Percentiles rank a stretch among this genome's conserved stretches.
Conservation (phyloP, 2,888 invertebrate species). For the Xestia ashworthii region DNA sequence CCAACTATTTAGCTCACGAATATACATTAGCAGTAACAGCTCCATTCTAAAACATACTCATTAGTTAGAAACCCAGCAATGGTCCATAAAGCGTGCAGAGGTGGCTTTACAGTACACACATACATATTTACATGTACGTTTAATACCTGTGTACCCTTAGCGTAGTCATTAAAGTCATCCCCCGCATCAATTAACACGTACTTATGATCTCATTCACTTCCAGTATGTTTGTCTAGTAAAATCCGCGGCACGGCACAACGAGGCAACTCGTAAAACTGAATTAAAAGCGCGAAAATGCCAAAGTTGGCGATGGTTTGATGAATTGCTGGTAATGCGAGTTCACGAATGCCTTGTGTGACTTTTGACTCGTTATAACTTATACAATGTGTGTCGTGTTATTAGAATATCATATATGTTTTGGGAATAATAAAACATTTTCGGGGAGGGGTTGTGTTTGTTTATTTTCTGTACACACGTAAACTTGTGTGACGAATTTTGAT, state of each 20-base stretch:
- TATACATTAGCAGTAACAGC: constrained; percentile 32
- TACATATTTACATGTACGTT: constrained; percentile 17
- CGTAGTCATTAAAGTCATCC: constrained; percentile 51
- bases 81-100: constrained; percentile 40
- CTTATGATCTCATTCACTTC: constrained; percentile 50
- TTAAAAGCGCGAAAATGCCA: constrained; percentile 79
- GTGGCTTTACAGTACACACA: constrained; percentile 7
- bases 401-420: constrained; percentile 46
- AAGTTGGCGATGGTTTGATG: constrained; percentile 80
- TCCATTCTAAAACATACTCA: constrained; percentile 46
- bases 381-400: constrained; percentile 46
- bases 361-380: constrained; percentile 73
- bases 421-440: constrained; percentile 22
- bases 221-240: constrained; percentile 46
- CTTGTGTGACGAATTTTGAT: constrained; percentile 2
- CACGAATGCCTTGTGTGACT: constrained; percentile 65
- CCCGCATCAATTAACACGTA: constrained; percentile 59
- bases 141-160: constrained; percentile 41
- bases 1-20: constrained; percentile 40
- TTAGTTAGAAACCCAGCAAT: constrained; percentile 49
- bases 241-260: constrained; percentile 35
- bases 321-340: constrained; percentile 83
- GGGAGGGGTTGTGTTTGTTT: background rate
- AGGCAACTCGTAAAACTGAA: constrained; percentile 74
- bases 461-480: constrained; percentile 8